phyloP scores from a whole-genome alignment of 2,888 invertebrate species.

The Mesorhabditis spiculigera region DNA sequence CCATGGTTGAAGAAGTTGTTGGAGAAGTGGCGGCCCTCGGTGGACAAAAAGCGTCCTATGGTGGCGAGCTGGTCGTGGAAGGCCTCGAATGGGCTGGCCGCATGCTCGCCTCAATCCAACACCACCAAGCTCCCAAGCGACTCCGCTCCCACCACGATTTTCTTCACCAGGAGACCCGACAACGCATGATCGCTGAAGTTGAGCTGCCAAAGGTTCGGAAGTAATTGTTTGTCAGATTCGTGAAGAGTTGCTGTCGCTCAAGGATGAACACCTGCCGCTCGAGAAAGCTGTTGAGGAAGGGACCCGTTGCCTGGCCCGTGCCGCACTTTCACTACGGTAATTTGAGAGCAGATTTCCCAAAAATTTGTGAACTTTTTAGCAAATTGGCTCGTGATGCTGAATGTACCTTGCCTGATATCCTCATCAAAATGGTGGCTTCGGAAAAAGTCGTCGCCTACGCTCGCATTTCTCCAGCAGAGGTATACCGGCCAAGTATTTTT shows the following conservation, averaged over 20 bases:
- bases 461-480: conserved; percentile 37
- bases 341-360: not conserved
- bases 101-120: conserved; percentile 16
- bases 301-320: not conserved
- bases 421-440: conserved; percentile 44
- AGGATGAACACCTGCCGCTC: not conserved
- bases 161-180: conserved; percentile 4
- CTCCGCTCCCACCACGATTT: not conserved
- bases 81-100: conserved; percentile 22
- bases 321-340: not conserved
- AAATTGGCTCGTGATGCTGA: not conserved
- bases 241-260: not conserved
- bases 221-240: not conserved
- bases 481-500: not conserved
- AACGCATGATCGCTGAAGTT: not conserved
- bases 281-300: not conserved
- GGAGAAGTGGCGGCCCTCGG: conserved; percentile 24
- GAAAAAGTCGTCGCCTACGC: conserved; percentile 44
- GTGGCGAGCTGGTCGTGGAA: conserved; percentile 13
- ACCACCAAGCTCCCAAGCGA: conserved; percentile 3
- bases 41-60: not conserved
- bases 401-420: conserved; percentile 38
- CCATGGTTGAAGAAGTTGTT: conserved; percentile 18
- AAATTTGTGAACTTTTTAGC: not conserved
- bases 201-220: not conserved